These are phyloP conservation scores for Petromus typicus DNA, from an alignment of 2,113 vertebrate genomes.

Conservation along the genomic window DNA sequence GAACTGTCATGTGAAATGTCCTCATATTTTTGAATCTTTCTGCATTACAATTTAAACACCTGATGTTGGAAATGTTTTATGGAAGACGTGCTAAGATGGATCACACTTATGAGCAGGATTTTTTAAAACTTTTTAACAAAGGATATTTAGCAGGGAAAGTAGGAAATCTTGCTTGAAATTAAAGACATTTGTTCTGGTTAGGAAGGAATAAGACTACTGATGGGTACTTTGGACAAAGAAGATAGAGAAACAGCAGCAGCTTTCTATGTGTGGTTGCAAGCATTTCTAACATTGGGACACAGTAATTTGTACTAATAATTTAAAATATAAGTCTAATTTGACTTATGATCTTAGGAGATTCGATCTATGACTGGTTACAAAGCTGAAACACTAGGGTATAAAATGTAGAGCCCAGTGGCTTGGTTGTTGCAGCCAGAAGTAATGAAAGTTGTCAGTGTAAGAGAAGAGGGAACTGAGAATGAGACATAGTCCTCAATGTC, in stretches of 20 bases:
- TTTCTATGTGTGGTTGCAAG: not conserved
- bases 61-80: not conserved
- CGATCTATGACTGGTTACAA: not conserved
- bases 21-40: not conserved
- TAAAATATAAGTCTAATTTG: not conserved
- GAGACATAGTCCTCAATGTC: not conserved
- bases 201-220: not conserved
- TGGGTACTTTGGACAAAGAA: not conserved
- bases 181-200: not conserved
- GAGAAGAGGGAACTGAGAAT: not conserved
- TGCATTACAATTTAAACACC: constrained; percentile 8
- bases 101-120: not conserved
- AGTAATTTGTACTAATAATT: not conserved
- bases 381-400: not conserved
- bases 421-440: not conserved
- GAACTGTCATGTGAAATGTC: not conserved
- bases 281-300: not conserved
- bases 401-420: not conserved
- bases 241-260: not conserved
- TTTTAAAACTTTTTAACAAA: constrained; percentile 8
- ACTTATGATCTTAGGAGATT: not conserved
- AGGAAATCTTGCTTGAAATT: constrained; percentile 41
- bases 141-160: not conserved
- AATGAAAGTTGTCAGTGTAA: not conserved
- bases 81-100: not conserved